These are phyloP conservation scores for Ptilorrhoa leucosticta DNA, from an alignment of 2,113 vertebrate genomes.

Conservation along the genomic window DNA sequence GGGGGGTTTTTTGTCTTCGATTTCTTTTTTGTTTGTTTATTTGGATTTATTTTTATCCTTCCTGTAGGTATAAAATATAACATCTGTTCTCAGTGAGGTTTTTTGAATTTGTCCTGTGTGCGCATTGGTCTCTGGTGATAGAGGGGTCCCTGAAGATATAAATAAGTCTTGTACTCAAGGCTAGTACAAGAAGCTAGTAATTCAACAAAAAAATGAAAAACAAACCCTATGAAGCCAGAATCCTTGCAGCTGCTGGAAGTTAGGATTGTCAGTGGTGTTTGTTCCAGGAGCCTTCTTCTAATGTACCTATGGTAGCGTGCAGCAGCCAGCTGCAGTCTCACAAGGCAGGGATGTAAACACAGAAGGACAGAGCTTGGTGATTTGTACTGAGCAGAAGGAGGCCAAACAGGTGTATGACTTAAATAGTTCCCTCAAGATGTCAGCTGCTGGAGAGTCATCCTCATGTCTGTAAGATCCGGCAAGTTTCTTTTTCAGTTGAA, in stretches of 20 bases:
- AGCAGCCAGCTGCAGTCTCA: constrained; percentile 10
- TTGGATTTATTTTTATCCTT: background rate
- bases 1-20: background rate
- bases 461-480: background rate
- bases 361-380: background rate
- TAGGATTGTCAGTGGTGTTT: background rate
- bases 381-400: background rate
- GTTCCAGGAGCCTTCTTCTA: background rate
- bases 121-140: background rate
- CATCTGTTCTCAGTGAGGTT: background rate
- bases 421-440: background rate
- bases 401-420: constrained; percentile 1
- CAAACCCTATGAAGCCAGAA: background rate
- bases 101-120: background rate
- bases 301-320: background rate
- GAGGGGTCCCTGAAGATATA: background rate
- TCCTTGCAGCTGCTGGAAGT: constrained; percentile 20
- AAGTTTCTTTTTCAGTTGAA: background rate
- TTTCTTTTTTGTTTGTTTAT: background rate
- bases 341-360: background rate
- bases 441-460: constrained; percentile 9
- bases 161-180: background rate
- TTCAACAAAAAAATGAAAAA: background rate
- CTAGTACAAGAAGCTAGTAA: background rate
- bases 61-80: background rate